Percentiles rank a stretch among this genome's conserved stretches.
These are phyloP conservation scores for Popillia japonica DNA, from an alignment of 1,140 invertebrate species.

Conservation along the genomic window DNA sequence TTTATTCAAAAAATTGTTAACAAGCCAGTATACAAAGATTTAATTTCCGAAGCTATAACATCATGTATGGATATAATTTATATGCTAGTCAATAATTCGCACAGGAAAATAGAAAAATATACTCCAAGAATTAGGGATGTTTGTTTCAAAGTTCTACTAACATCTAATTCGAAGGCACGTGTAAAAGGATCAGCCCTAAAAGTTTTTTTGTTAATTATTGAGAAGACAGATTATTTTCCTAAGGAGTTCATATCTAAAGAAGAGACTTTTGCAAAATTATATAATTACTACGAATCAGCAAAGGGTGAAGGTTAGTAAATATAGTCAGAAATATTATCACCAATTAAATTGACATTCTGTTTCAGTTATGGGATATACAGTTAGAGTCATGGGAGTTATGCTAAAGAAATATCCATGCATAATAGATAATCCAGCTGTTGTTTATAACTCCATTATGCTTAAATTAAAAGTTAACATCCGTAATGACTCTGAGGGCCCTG, in stretches of 20 bases:
- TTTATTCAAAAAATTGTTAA: background rate
- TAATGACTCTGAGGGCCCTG: background rate
- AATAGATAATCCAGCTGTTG: background rate
- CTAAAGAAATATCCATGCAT: background rate
- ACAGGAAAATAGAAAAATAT: background rate
- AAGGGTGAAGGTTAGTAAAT: background rate
- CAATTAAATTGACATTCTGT: background rate
- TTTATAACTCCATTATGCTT: background rate
- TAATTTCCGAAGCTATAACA: background rate
- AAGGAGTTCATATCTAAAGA: background rate
- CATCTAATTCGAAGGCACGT: background rate
- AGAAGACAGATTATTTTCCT: slow-evolving; percentile 23
- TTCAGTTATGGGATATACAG: background rate
- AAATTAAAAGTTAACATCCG: background rate
- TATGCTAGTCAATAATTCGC: background rate
- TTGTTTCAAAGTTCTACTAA: background rate
- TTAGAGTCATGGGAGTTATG: background rate
- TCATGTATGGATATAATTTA: slow-evolving; percentile 5
- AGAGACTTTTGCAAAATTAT: background rate
- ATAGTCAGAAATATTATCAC: background rate
- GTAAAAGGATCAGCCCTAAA: background rate
- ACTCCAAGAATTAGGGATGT: background rate
- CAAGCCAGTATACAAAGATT: background rate
- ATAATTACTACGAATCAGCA: background rate
- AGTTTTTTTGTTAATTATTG: background rate